phyloP scores from a whole-genome alignment of 1,140 invertebrate species.

The Zaprionus nigranus region DNA sequence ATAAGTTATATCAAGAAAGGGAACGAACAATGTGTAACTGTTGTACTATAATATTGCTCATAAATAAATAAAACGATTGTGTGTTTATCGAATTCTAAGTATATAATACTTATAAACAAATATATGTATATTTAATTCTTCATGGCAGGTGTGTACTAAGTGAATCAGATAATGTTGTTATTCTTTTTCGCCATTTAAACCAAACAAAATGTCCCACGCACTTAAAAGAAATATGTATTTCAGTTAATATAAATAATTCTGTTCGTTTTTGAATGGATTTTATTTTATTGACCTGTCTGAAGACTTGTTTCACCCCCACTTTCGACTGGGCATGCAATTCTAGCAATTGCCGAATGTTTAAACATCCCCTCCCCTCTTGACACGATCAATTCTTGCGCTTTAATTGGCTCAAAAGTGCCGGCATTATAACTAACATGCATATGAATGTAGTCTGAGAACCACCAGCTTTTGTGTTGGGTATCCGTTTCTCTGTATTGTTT shows the following conservation, averaged over 20 bases:
- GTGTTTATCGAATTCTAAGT: neutral
- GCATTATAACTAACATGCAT: constrained; percentile 11
- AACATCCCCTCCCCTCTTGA: neutral
- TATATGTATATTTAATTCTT: neutral
- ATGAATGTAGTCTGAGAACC: constrained; percentile 28
- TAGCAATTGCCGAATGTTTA: neutral
- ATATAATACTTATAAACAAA: neutral
- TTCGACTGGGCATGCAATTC: neutral
- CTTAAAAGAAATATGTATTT: neutral
- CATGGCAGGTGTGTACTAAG: neutral
- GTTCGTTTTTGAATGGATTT: neutral
- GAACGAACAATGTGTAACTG: neutral
- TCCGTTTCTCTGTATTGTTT: neutral
- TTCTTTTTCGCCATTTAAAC: neutral
- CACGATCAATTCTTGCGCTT: constrained; percentile 50
- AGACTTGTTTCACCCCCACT: neutral
- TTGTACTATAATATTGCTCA: neutral
- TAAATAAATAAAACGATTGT: neutral
- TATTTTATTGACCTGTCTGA: constrained; percentile 1
- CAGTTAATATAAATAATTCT: neutral
- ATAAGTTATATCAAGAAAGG: constrained; percentile 25
- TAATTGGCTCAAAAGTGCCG: constrained; percentile 73
- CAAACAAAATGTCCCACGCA: neutral
- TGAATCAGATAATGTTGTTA: neutral
- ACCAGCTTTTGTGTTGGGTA: constrained; percentile 14